Evolutionary conservation across 2,113 vertebrate species (phyloP).

Genomic region (Onychostoma macrolepis): DNA sequence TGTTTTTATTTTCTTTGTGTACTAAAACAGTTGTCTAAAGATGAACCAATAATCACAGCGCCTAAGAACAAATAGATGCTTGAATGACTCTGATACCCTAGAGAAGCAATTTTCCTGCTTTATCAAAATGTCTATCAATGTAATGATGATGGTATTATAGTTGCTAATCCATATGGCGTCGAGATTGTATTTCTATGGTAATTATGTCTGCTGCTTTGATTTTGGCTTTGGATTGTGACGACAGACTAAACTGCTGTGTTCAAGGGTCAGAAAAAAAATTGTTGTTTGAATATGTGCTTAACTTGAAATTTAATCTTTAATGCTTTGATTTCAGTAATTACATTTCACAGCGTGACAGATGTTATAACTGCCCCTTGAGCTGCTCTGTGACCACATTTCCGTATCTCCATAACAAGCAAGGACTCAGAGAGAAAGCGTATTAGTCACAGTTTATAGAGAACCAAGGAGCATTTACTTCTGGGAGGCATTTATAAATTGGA

Average conservation of each 20-base stretch:
- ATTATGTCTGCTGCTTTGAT: constrained; percentile 24
- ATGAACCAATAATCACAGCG: neutral
- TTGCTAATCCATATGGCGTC: constrained; percentile 14
- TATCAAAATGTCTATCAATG: constrained; percentile 25
- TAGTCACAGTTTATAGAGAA: constrained; percentile 29
- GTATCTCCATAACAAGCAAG: constrained; percentile 11
- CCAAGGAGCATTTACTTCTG: neutral
- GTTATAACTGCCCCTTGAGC: constrained; percentile 11
- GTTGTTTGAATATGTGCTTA: constrained; percentile 3
- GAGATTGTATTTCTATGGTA: constrained; percentile 1
- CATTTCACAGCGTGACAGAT: constrained; percentile 16
- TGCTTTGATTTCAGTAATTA: constrained; percentile 19
- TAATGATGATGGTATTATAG: constrained; percentile 18
- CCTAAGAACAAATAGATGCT: neutral
- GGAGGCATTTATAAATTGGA: neutral
- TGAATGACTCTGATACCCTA: neutral
- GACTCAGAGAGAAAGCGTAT: neutral
- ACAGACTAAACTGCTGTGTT: neutral
- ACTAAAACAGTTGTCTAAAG: neutral
- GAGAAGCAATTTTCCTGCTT: constrained; percentile 4
- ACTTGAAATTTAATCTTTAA: constrained; percentile 6
- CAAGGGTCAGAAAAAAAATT: neutral
- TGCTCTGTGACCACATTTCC: neutral
- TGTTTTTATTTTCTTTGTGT: neutral
- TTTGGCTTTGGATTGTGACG: constrained; percentile 9